Evolutionary conservation across 2,113 vertebrate species (phyloP).

Genomic region (Pseudolaguvia tuberculata): DNA sequence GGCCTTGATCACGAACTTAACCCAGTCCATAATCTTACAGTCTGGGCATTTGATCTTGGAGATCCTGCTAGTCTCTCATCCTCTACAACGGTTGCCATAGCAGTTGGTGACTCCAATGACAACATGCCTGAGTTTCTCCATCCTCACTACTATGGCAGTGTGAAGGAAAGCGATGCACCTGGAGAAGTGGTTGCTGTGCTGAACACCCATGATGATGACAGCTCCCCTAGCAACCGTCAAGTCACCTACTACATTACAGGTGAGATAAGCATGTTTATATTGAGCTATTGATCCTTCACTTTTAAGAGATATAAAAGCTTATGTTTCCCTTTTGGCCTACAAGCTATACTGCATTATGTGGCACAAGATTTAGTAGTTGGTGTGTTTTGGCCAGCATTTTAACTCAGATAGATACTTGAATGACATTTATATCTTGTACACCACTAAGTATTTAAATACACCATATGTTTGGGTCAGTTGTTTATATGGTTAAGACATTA

Average conservation of each 20-base stretch:
- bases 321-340: too few relatives aligned
- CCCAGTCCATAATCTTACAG: conserved; percentile 80
- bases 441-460: too few relatives aligned
- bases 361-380: too few relatives aligned
- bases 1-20: conserved; percentile 87
- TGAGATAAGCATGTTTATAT: conserved; percentile 59
- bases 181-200: conserved; percentile 93
- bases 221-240: conserved; percentile 83
- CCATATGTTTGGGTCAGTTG: too few relatives aligned
- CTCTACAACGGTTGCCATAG: conserved; percentile 78
- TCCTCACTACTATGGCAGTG: conserved; percentile 78
- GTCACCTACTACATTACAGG: conserved; percentile 97
- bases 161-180: conserved; percentile 87
- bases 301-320: too few relatives aligned
- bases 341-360: too few relatives aligned
- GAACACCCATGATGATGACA: conserved; percentile 89
- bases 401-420: too few relatives aligned
- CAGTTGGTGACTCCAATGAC: conserved; percentile 88
- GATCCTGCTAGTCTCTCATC: conserved; percentile 83
- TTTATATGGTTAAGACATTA: too few relatives aligned
- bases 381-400: too few relatives aligned
- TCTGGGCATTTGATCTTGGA: conserved; percentile 88
- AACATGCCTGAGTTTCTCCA: conserved; percentile 84
- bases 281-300: neutral
- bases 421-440: neutral